Percentiles rank a stretch among this genome's conserved stretches.
Evolutionary conservation across 2,888 invertebrate genomes (phyloP).

Genomic region (Neoitamus cyanurus): DNA sequence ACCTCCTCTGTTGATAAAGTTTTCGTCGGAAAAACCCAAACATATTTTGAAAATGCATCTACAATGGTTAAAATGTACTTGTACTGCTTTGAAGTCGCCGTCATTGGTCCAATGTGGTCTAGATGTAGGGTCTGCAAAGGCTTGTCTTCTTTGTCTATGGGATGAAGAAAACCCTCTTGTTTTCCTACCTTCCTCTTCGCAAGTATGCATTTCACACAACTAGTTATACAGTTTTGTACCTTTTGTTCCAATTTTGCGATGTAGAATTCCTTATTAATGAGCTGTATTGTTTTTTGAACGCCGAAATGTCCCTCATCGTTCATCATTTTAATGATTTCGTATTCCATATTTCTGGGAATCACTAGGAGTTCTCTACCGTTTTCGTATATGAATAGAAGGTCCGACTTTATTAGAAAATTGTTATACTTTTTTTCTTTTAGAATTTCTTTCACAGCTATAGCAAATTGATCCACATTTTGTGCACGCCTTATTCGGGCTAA

Average conservation of each 20-base stretch:
- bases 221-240: constrained; percentile 49
- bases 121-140: neutral
- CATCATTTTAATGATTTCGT: constrained; percentile 15
- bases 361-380: neutral
- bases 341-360: constrained; percentile 34
- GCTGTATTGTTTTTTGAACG: constrained; percentile 52
- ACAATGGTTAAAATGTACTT: constrained; percentile 57
- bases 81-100: constrained; percentile 58
- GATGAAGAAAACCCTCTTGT: constrained; percentile 56
- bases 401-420: neutral
- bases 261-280: constrained; percentile 52
- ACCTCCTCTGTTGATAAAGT: constrained; percentile 11
- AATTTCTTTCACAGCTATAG: neutral
- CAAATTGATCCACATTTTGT: neutral
- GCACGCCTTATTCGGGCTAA: neutral
- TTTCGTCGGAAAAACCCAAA: constrained; percentile 49
- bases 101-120: constrained; percentile 9
- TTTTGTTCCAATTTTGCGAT: constrained; percentile 53
- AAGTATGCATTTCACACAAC: constrained; percentile 40
- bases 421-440: neutral
- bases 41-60: constrained; percentile 59
- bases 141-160: neutral
- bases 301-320: constrained; percentile 39
- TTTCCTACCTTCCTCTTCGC: constrained; percentile 49
- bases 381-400: neutral